Evolutionary conservation across 1,140 invertebrate genomes (phyloP).

Genomic region (Diachasmimorpha longicaudata): DNA sequence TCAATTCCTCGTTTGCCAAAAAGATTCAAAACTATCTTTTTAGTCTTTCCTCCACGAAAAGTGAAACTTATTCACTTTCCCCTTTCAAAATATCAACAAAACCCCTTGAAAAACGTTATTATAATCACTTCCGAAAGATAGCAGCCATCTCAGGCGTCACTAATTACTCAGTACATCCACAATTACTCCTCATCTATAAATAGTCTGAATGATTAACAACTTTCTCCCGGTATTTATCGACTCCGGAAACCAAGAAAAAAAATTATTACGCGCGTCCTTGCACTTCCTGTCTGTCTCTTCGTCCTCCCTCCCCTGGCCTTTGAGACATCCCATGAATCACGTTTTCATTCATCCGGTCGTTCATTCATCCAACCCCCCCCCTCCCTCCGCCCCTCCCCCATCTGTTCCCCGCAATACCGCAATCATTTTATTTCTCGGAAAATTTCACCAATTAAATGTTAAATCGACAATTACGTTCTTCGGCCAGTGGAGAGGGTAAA

Average conservation of each 20-base stretch:
- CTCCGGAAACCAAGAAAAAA: neutral
- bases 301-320: too few species aligned
- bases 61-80: neutral
- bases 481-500: neutral
- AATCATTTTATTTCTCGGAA: neutral
- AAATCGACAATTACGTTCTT: neutral
- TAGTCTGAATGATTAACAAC: neutral
- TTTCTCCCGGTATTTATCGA: neutral
- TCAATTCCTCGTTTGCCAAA: too few species aligned
- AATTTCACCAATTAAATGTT: neutral
- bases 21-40: too few species aligned
- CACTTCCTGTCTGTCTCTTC: neutral
- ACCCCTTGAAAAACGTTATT: neutral
- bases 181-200: neutral
- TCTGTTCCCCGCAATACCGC: too few species aligned
- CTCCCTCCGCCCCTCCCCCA: too few species aligned
- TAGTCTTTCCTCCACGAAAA: too few species aligned
- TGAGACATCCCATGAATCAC: neutral
- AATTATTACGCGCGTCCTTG: neutral
- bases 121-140: too few species aligned
- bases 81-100: neutral
- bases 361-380: neutral
- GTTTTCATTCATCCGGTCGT: neutral
- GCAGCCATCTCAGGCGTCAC: neutral
- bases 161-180: neutral